Base-by-base conservation (phyloP, 2,888 invertebrate species). In the Caenorhabditis becei region DNA sequence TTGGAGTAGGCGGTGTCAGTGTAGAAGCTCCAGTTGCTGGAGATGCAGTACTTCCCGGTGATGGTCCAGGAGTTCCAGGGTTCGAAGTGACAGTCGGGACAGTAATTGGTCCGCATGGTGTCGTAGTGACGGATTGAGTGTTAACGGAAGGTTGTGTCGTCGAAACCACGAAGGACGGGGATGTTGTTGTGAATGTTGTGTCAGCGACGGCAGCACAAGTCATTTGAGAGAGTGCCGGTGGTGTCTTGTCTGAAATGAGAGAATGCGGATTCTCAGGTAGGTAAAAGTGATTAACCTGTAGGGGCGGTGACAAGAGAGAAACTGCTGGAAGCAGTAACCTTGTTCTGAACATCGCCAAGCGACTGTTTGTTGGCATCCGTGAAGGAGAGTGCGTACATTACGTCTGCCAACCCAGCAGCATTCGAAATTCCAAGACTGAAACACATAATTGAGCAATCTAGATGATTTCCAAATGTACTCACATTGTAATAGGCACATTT, bases 401-500 rank as follows among this genome's bases (percentile, higher is more conserved):
- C 78, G 51, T 71, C 70, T 0, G 59, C 71, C 56, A 62, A 62
- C 41, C 54, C 51, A 10, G 61, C 71, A 47, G 66, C 62, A 14
- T 61, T 61, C 14, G 78, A 78, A 16, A 78, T 71, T 28, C 78
- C 78, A n/a, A 78, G 56, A 14, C 77, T 77, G 26, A 54, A 66
- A 59, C 16, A 20, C 3, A 14, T 20, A 35, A 8, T 0, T 51
- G 24, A 37, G 37, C 8, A 35, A 24, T 44, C 14, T 44, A 24
- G n/a, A n/a, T 61, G 35, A 37, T 49, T 10, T 16, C n/a, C n/a
- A n/a, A n/a, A n/a, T 32, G 32, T 32, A 7, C 32, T 32, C 32
- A 78, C 71, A 78, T 78, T n/a, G 78, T 61, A n/a, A 78, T 78
- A 8, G 78, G 78, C 0, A 59, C 51, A 51, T 58, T 37, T 24